Evolutionary conservation across 1,140 invertebrate genomes (phyloP).

Genomic region (Drosophila elegans): DNA sequence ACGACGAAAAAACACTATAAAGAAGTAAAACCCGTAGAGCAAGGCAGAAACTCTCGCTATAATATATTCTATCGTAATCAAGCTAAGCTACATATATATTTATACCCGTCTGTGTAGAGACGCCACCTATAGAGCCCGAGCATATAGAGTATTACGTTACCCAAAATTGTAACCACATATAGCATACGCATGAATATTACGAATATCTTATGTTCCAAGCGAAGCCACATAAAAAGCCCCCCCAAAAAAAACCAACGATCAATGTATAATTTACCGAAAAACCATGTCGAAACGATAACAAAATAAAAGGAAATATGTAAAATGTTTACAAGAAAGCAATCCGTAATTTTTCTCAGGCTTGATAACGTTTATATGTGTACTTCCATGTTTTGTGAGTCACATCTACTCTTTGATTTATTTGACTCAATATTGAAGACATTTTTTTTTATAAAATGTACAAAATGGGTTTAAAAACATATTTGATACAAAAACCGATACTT

Average conservation of each 20-base stretch:
- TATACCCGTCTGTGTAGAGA: slow-evolving; percentile 43
- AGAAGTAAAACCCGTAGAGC: not conserved
- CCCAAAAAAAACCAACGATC: slow-evolving; percentile 9
- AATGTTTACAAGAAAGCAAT: slow-evolving; percentile 59
- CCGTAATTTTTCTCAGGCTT: not conserved
- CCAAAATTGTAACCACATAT: slow-evolving; percentile 47
- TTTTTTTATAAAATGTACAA: too few relatives aligned
- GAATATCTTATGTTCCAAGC: slow-evolving; percentile 27
- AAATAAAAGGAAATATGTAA: slow-evolving; percentile 74
- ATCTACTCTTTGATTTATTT: too few relatives aligned
- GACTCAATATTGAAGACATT: too few relatives aligned
- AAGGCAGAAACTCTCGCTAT: slow-evolving; percentile 18
- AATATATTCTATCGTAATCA: slow-evolving; percentile 43
- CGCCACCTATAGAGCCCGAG: slow-evolving; percentile 37
- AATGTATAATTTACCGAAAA: slow-evolving; percentile 50
- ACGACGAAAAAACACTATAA: not conserved
- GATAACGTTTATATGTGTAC: not conserved
- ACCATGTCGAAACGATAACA: slow-evolving; percentile 12
- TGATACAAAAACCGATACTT: too few relatives aligned
- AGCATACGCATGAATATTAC: slow-evolving; percentile 44
- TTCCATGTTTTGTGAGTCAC: too few relatives aligned
- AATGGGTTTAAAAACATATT: too few relatives aligned
- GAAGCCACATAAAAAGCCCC: slow-evolving; percentile 13
- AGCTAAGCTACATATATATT: slow-evolving; percentile 39
- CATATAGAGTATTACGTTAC: slow-evolving; percentile 42